Conservation (phyloP, 2,113 vertebrate genomes). For the Mus spicilegus region DNA sequence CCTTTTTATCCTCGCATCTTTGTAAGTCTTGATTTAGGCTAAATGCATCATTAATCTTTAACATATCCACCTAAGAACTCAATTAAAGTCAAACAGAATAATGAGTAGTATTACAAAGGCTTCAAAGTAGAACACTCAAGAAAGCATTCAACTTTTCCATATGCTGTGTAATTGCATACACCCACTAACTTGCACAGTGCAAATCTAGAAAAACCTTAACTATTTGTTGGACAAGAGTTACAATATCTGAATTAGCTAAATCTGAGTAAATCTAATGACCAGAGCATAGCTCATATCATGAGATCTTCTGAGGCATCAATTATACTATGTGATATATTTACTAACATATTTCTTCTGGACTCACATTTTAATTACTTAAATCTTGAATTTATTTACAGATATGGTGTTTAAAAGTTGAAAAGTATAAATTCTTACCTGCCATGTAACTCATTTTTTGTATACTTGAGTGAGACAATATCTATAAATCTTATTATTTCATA, state of each 20-base stretch:
- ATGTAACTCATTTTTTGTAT: neutral
- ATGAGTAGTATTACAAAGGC: slow-evolving; percentile 46
- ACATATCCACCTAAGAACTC: slow-evolving; percentile 66
- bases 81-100: slow-evolving; percentile 78
- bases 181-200: neutral
- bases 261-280: neutral
- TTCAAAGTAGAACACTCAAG: slow-evolving; percentile 62
- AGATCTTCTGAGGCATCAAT: neutral
- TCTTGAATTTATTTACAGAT: neutral
- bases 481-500: neutral
- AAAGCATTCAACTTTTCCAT: slow-evolving; percentile 57
- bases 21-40: slow-evolving; percentile 77
- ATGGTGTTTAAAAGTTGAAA: neutral
- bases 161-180: neutral
- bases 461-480: neutral
- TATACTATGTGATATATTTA: fast-evolving
- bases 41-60: slow-evolving; percentile 77
- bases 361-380: slow-evolving; percentile 1
- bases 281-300: neutral
- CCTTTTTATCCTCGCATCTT: slow-evolving; percentile 69
- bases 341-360: neutral
- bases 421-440: neutral
- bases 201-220: slow-evolving; percentile 5
- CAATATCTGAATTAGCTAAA: slow-evolving; percentile 27
- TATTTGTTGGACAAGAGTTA: slow-evolving; percentile 4